Percentiles rank a stretch among this genome's conserved stretches.
phyloP scores from a whole-genome alignment of 1,140 invertebrate genomes.

The Nixonia krombeini region DNA sequence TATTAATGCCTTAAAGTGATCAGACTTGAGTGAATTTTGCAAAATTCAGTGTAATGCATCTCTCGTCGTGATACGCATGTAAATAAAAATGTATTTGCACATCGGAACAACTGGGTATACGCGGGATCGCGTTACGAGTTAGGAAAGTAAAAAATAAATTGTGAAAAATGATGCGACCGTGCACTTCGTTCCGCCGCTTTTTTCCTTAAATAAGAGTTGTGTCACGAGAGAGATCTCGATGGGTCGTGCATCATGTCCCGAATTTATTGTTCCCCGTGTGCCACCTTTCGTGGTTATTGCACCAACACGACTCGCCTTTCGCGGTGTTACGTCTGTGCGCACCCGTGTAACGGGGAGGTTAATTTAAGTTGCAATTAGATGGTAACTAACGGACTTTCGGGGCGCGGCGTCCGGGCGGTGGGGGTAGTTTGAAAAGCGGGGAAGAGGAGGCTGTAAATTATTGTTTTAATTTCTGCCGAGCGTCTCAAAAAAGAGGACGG shows the following conservation, averaged over 20 bases:
- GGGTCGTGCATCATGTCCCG: slow-evolving; percentile 16
- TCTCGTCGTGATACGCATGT: too few relatives aligned
- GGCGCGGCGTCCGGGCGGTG: neutral
- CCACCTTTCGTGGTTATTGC: slow-evolving; percentile 40
- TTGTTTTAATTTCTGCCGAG: slow-evolving; percentile 62
- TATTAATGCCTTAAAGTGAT: too few relatives aligned
- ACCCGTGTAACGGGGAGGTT: slow-evolving; percentile 41
- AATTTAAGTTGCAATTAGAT: slow-evolving; percentile 65
- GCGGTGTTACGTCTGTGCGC: slow-evolving; percentile 34
- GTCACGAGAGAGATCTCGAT: slow-evolving; percentile 26
- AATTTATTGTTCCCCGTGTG: slow-evolving; percentile 39
- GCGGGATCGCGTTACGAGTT: too few relatives aligned
- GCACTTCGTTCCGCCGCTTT: too few relatives aligned
- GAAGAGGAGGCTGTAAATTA: slow-evolving; percentile 60
- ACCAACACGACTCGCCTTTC: slow-evolving; percentile 38
- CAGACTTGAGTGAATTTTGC: too few relatives aligned
- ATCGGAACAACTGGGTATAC: too few relatives aligned
- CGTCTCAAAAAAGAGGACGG: neutral
- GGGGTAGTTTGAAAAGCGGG: slow-evolving; percentile 21
- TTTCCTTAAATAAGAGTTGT: too few relatives aligned
- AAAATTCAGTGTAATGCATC: too few relatives aligned
- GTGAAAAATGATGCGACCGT: neutral
- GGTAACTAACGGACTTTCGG: slow-evolving; percentile 55
- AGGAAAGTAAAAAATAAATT: neutral
- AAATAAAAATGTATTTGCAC: too few relatives aligned